phyloP scores from a whole-genome alignment of 2,113 vertebrate species.

The Picathartes gymnocephalus region DNA sequence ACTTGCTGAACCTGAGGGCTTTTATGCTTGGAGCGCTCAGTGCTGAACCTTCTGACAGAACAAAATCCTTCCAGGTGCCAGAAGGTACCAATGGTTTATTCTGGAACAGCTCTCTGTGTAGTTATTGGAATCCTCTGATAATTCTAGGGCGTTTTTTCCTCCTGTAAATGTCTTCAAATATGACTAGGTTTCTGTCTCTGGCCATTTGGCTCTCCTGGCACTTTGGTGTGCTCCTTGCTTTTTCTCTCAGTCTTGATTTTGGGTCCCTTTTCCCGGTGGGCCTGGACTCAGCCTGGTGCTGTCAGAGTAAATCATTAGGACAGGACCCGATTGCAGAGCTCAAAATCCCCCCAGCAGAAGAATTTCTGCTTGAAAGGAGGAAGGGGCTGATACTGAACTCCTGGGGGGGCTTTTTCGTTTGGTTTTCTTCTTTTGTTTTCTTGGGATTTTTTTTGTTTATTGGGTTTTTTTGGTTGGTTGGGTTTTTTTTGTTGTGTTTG shows the following conservation, averaged over 20 bases:
- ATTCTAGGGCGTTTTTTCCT: neutral
- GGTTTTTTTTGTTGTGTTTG: no score
- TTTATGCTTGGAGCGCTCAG: neutral
- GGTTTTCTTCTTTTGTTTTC: no score
- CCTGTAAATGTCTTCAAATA: neutral
- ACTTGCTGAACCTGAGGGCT: rapidly evolving
- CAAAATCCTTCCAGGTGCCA: neutral
- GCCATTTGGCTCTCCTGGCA: neutral
- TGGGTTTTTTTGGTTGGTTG: no score
- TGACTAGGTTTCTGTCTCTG: neutral
- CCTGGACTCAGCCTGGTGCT: rapidly evolving
- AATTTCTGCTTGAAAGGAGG: neutral
- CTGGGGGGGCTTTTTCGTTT: neutral
- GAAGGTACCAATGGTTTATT: neutral
- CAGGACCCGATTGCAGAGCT: neutral
- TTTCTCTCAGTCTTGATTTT: neutral
- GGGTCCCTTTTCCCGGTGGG: neutral
- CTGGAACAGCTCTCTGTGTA: neutral
- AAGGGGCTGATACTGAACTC: neutral
- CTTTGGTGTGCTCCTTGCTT: neutral
- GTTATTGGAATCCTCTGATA: neutral
- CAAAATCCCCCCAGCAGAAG: neutral
- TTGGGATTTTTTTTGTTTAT: no score
- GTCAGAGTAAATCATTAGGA: neutral
- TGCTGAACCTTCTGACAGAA: neutral